Percentiles rank a stretch among this genome's conserved stretches.
Evolutionary conservation across 2,888 invertebrate species (phyloP).

Genomic region (Troides aeacus): DNA sequence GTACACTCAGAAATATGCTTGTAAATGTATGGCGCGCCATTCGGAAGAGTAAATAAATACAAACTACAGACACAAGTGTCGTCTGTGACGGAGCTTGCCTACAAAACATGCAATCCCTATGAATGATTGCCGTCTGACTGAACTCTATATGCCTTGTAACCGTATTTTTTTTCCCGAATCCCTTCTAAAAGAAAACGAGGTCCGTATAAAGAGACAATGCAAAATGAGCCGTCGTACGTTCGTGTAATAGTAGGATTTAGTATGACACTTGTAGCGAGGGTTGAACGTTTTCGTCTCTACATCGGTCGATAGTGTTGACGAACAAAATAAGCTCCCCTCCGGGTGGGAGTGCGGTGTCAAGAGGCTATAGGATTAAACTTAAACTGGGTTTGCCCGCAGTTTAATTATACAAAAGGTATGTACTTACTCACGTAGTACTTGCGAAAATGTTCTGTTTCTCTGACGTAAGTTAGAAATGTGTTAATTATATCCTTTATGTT

Average conservation of each 20-base stretch:
- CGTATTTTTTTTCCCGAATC: slow-evolving; percentile 58
- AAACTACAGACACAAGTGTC: slow-evolving; percentile 59
- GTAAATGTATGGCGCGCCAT: slow-evolving; percentile 48
- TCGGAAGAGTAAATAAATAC: slow-evolving; percentile 60
- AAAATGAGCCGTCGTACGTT: slow-evolving; percentile 57
- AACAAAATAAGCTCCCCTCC: slow-evolving; percentile 76
- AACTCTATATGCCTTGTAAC: slow-evolving; percentile 56
- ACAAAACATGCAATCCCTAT: slow-evolving; percentile 69
- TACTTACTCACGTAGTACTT: slow-evolving; percentile 60
- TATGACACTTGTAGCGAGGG: slow-evolving; percentile 55
- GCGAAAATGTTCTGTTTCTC: slow-evolving; percentile 61
- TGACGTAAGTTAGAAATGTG: slow-evolving; percentile 67
- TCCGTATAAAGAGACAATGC: slow-evolving; percentile 42
- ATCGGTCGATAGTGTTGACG: slow-evolving; percentile 76
- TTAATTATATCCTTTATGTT: slow-evolving; percentile 67
- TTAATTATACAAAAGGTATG: slow-evolving; percentile 78
- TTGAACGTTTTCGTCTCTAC: slow-evolving; percentile 66
- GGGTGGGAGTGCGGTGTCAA: slow-evolving; percentile 74
- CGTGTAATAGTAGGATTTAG: slow-evolving; percentile 59
- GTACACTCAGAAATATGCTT: slow-evolving; percentile 36
- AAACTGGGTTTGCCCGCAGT: slow-evolving; percentile 76
- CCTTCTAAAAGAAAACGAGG: slow-evolving; percentile 51
- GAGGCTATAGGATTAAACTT: slow-evolving; percentile 80
- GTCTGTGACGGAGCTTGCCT: slow-evolving; percentile 56
- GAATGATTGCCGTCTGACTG: slow-evolving; percentile 66